Evolutionary conservation across 2,888 invertebrate species (phyloP), one percentile per base, ranked within the genome.

Genomic region (Bombylius major): DNA sequence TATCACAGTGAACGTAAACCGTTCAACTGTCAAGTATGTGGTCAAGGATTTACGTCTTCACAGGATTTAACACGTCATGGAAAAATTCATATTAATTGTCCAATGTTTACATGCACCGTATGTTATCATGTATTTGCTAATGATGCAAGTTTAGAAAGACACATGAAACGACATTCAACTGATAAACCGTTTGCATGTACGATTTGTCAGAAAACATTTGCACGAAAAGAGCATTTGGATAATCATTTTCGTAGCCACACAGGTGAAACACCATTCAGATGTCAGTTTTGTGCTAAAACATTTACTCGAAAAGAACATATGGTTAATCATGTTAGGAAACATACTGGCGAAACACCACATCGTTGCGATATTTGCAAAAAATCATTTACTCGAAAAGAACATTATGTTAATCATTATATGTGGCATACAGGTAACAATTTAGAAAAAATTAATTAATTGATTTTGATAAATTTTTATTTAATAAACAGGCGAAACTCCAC

Each of bases 1-100:
- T 90, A 90, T 73, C 91, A 91, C 66, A 87, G 86, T 47, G 89
- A 90, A 73, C 80, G 86, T 62, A 90, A 90, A 70, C 89, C 89
- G 48, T 89, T 87, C 68, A 87, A 88, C 59, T 81, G 81, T 71
- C 80, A 83, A 79, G 88, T 89, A 46, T 90, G 89, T 69, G 89
- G 89, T 36, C 86, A 88, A 66, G 87, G 89, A 32, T 90, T 89
- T 68, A 82, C 84, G 55, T 86, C 86, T 70, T 85, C 86, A 11
- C 83, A 84, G 59, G 89, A 89, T 72, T 76, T 90, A 59, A 86
- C 86, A 6, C 79, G 86, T 60, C 90, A 90, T 67, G 89, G 89
- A 56, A 89, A 89, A 73, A 88, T 88, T 67, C 89, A 90, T 69
- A 79, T 89, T 63, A 89, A 88, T 69, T 83, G 85, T 68, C 82